Evolutionary conservation across 2,888 invertebrate genomes (phyloP), one percentile per base, ranked within the genome.

Genomic region (Meandrusa payeni): DNA sequence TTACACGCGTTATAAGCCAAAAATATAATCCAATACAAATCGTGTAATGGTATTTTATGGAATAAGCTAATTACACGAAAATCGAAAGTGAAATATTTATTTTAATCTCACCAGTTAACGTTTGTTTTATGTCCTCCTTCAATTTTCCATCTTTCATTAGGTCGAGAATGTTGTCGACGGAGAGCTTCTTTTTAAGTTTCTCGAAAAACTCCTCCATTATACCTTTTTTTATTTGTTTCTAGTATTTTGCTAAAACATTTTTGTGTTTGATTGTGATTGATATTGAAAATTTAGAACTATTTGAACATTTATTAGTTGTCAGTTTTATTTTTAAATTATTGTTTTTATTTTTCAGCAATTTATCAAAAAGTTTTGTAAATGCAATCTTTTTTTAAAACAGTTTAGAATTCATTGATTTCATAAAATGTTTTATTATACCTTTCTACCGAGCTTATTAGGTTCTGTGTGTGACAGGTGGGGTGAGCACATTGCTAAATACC

Each of bases 121-220:
- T 44, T 28, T 44, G 38, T 17, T 39, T 44, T 9, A 44, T 13
- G 9, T 64, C 55, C 29, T 68, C 66, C 36, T 54, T 58, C n/a
- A 63, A 46, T 2, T 62, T 61, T 70, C 77, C 64, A 1, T 67
- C 64, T 47, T 64, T 62, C 51, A 61, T 54, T 38, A 59, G 55
- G 17, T 64, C 63, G 11, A 69, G 59, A 9, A 70, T 57, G 31
- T 63, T 61, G 31, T 69, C 70, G 4, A 62, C 50, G 1, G 65
- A 52, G 3, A 69, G 50, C 45, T 69, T 71, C 13, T 61, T 60
- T 55, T 64, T 71, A 6, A 80, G 49, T 46, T 57, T 71, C 28
- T 64, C 65, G 9, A 79, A 59, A 41, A 80, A 64, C 3, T 64
- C 62, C 5, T 78, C 79, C 79, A 80, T 80, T 49, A 41, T 55